A percentile compares a stretch with the other conserved stretches of the same genome.
Evolutionary conservation across 2,797 vertebrate genomes (phyloP).

Genomic region (Catamblyrhynchus diadema): DNA sequence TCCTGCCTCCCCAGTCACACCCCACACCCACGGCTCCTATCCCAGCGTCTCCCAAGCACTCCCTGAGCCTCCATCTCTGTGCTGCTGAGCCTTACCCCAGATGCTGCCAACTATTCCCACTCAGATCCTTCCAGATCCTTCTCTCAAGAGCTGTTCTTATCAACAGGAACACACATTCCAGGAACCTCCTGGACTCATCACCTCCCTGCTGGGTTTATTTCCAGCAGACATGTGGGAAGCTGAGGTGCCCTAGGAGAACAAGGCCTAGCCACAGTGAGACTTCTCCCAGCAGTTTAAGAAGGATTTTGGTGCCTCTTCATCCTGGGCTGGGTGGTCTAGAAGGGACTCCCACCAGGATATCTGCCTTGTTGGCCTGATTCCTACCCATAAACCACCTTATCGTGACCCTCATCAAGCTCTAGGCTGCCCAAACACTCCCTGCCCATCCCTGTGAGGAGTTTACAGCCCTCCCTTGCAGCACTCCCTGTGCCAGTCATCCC

Average conservation of each 20-base stretch:
- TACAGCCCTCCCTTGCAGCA: not conserved
- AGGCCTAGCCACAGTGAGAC: not conserved
- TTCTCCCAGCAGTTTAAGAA: not conserved
- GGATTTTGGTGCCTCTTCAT: not conserved
- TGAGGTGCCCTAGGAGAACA: not conserved
- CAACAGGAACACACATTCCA: not conserved
- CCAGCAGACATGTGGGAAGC: not conserved
- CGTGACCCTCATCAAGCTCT: not conserved
- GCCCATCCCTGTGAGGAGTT: not conserved
- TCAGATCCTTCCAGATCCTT: not conserved
- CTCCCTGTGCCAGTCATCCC: not conserved
- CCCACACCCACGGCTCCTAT: constrained; percentile 20
- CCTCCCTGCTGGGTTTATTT: not conserved
- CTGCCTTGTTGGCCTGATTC: not conserved
- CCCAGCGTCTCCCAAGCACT: not conserved
- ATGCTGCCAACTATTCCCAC: not conserved
- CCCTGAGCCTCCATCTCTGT: not conserved
- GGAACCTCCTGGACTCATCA: not conserved
- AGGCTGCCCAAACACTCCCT: not conserved
- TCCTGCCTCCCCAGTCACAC: constrained; percentile 32
- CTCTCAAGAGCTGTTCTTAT: not conserved
- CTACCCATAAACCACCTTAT: not conserved
- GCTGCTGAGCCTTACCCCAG: not conserved
- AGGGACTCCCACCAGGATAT: not conserved
- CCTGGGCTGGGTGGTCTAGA: not conserved